phyloP scores from a whole-genome alignment of 2,113 vertebrate species.

The Misgurnus anguillicaudatus region DNA sequence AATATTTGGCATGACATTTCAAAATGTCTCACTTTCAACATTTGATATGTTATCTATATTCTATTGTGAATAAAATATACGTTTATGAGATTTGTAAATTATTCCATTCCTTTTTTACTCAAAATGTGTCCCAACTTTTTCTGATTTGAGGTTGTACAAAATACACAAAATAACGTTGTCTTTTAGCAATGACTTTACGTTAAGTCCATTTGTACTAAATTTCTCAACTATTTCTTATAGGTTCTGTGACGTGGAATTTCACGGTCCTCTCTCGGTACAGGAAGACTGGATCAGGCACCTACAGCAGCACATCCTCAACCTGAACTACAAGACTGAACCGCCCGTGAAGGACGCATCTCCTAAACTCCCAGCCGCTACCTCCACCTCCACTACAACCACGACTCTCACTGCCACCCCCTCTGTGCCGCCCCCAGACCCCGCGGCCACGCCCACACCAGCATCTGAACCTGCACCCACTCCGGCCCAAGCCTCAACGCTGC shows the following conservation, averaged over 20 bases:
- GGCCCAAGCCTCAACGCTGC: slow-evolving; percentile 20
- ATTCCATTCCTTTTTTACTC: too few relatives aligned
- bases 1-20: too few relatives aligned
- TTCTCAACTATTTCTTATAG: slow-evolving; percentile 63
- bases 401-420: slow-evolving; percentile 14
- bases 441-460: slow-evolving; percentile 31
- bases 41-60: too few relatives aligned
- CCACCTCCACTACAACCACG: slow-evolving; percentile 38
- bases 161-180: too few relatives aligned
- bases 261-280: slow-evolving; percentile 92
- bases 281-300: slow-evolving; percentile 96
- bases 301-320: slow-evolving; percentile 93
- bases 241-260: slow-evolving; percentile 96
- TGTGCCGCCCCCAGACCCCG: slow-evolving; percentile 11
- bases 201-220: not conserved
- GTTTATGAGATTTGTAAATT: too few relatives aligned
- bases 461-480: slow-evolving; percentile 12
- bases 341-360: slow-evolving; percentile 61
- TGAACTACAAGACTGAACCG: slow-evolving; percentile 84
- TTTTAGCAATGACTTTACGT: too few relatives aligned
- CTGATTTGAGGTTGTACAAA: too few relatives aligned
- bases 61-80: too few relatives aligned
- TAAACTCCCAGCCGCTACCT: slow-evolving; percentile 51
- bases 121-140: too few relatives aligned
- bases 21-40: too few relatives aligned